These are phyloP conservation scores for Nothobranchius furzeri DNA, from an alignment of 2,113 vertebrate species.

Conservation along the genomic window DNA sequence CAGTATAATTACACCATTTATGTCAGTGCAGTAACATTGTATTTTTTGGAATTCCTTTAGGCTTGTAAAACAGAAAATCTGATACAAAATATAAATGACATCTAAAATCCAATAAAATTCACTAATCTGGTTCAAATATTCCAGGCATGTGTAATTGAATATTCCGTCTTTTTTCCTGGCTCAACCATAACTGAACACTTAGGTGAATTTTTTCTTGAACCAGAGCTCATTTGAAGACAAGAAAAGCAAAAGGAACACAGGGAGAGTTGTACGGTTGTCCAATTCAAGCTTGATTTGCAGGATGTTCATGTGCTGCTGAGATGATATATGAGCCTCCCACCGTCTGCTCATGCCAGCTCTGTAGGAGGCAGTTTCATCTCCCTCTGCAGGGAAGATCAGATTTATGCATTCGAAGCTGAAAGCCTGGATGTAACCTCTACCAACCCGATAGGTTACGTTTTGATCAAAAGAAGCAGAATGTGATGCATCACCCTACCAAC, in stretches of 20 bases:
- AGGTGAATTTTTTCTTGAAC: too few species aligned
- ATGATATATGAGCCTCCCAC: slow-evolving; percentile 71
- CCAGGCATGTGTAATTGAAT: too few species aligned
- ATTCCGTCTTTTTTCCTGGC: too few species aligned
- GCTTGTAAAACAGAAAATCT: too few species aligned
- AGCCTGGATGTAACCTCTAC: slow-evolving; percentile 62
- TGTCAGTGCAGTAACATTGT: too few species aligned
- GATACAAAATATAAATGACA: too few species aligned
- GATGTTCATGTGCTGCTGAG: slow-evolving; percentile 61
- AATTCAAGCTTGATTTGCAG: slow-evolving; percentile 43
- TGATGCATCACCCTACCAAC: background rate
- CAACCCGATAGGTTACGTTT: slow-evolving; percentile 1
- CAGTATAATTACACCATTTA: too few species aligned
- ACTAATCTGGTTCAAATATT: too few species aligned
- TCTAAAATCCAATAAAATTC: too few species aligned
- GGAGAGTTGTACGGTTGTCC: slow-evolving; percentile 32
- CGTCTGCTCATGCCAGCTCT: slow-evolving; percentile 67
- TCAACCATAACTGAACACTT: background rate
- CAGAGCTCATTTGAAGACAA: slow-evolving; percentile 11
- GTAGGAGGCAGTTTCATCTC: slow-evolving; percentile 75
- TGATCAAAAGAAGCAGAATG: background rate
- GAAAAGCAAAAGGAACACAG: slow-evolving; percentile 6
- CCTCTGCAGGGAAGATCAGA: slow-evolving; percentile 71
- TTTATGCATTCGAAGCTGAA: slow-evolving; percentile 77
- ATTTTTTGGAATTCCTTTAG: too few species aligned